A percentile compares a stretch with the other conserved stretches of the same genome.
phyloP scores from a whole-genome alignment of 35 echinoderm and acorn worm genomes.

The Holothuria glaberrima region DNA sequence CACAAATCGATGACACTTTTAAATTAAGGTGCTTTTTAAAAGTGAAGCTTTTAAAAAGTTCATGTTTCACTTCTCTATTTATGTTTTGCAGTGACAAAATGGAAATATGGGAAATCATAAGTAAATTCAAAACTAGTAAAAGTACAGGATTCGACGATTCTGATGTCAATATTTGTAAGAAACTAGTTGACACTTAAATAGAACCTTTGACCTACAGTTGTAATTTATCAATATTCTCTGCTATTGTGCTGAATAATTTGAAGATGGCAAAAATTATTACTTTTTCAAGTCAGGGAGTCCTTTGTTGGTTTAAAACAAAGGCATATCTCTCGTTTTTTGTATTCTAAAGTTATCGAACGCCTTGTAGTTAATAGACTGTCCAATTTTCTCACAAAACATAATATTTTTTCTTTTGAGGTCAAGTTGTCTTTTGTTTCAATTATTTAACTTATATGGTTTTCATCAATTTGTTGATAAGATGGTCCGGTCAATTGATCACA shows the following conservation, averaged over 20 bases:
- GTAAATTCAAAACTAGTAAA: no score
- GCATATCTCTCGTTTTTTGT: not conserved
- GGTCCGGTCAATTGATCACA: not conserved
- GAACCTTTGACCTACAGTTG: constrained; percentile 32
- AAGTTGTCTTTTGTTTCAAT: constrained; percentile 34
- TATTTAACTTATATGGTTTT: not conserved
- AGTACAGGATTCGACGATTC: no score
- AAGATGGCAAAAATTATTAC: constrained; percentile 47
- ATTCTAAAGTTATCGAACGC: constrained; percentile 45
- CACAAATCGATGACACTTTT: no score
- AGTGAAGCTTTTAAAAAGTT: no score
- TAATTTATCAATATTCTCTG: constrained; percentile 18
- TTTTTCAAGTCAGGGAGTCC: constrained; percentile 6
- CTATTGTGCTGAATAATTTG: not conserved
- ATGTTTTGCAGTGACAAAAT: no score
- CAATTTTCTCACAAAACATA: constrained; percentile 37
- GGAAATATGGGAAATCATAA: no score
- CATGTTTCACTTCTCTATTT: no score
- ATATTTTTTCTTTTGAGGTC: not conserved
- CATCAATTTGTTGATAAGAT: not conserved
- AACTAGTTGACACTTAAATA: not conserved
- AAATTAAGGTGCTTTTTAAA: no score
- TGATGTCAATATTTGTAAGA: no score
- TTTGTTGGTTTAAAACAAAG: not conserved
- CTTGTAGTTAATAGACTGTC: constrained; percentile 1